Conservation (phyloP, 1,140 invertebrate species). For the Arion vulgaris region DNA sequence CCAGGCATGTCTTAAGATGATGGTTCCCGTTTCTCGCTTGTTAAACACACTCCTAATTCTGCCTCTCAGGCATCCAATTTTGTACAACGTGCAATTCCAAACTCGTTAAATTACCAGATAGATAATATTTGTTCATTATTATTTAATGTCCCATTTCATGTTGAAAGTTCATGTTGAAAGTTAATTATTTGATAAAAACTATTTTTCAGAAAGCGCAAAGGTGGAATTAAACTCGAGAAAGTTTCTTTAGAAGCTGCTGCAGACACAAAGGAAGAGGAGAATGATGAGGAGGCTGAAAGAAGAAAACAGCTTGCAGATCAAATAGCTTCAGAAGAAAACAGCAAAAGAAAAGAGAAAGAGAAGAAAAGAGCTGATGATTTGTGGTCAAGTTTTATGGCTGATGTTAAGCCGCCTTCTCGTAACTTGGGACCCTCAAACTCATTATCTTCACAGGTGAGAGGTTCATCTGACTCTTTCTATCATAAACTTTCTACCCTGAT, state of each 20-base stretch:
- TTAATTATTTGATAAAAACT: background rate
- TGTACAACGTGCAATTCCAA: no score
- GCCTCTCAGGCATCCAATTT: no score
- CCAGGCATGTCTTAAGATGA: no score
- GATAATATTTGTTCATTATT: no score
- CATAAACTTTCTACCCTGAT: no score
- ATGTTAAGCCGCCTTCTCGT: constrained; percentile 55
- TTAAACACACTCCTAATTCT: no score
- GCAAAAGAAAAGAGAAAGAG: constrained; percentile 57
- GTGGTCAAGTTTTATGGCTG: constrained; percentile 69
- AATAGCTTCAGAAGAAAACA: constrained; percentile 51
- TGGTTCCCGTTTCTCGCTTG: no score
- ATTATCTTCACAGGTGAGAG: constrained; percentile 24
- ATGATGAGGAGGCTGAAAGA: constrained; percentile 44
- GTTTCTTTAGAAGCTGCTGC: constrained; percentile 24
- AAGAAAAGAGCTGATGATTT: constrained; percentile 66
- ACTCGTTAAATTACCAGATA: no score
- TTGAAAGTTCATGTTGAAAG: no score
- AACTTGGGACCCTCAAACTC: constrained; percentile 16
- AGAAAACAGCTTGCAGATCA: constrained; percentile 52
- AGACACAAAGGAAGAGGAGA: background rate
- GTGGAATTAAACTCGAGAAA: constrained; percentile 54
- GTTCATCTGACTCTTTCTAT: no score
- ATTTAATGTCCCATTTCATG: no score
- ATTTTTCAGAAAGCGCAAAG: constrained; percentile 57